Evolutionary conservation across 2,113 vertebrate species (phyloP), one percentile per base, ranked within the genome.

Genomic region (Dicentrarchus labrax): DNA sequence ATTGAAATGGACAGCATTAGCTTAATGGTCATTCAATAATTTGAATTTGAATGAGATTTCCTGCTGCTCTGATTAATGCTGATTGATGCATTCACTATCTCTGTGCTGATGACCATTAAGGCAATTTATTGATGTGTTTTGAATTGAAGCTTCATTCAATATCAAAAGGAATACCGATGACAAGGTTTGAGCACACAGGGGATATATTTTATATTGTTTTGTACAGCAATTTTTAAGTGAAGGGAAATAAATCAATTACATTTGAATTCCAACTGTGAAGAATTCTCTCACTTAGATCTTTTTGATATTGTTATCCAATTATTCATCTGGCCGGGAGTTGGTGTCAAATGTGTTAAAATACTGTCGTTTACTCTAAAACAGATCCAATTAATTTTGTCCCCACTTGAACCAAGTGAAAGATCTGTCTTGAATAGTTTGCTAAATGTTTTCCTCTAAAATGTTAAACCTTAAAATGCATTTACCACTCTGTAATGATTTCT

Each of bases 1-100:
- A 70, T 73, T 74, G 50, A 65, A 82, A 88, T 59, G 21, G 76
- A 77, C 64, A 38, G 41, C 74, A 72, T 88, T 66, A 53, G 45
- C 50, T 71, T 88, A 84, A 84, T 82, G 60, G 54, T 39, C 53
- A 53, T 41, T 70, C 60, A 78, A 61, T 78, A 82, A 87, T 84
- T 51, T 68, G 57, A 80, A 76, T 81, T 21, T 79, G 45, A 89
- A 82, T 82, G 51, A 78, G 47, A 81, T 53, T 36, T 79, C n/a
- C 43, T 22, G 39, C 72, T 72, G 43, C 39, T 47, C 66, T 60
- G 53, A 69, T 80, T 75, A 78, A 84, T 76, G 38, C 76, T 67
- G 71, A 81, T 85, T 86, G 67, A 90, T 83, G 50, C 59, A 48
- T 76, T 78, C 60, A 17, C 71, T 45, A 0, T 67, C 10, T 47